Conservation (phyloP, 2,888 invertebrate species). For the Standfussiana lucernea region DNA sequence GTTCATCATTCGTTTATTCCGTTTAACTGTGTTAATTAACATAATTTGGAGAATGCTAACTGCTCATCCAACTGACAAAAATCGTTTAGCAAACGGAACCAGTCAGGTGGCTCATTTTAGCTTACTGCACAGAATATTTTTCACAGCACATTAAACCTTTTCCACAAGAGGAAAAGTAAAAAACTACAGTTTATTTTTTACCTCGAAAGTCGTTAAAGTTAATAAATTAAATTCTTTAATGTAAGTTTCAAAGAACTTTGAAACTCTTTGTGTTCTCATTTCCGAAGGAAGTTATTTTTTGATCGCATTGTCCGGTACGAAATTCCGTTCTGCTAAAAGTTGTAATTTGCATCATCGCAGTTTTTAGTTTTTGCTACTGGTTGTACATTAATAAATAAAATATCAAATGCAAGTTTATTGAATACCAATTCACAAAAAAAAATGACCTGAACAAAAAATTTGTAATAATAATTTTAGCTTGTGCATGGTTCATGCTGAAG, state of each 20-base stretch:
- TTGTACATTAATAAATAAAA: not conserved
- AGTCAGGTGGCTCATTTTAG: not conserved
- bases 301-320: slow-evolving; percentile 17
- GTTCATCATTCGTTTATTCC: not conserved
- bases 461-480: not conserved
- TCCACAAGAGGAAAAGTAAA: not conserved
- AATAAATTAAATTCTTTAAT: slow-evolving; percentile 48
- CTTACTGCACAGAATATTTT: slow-evolving; percentile 9
- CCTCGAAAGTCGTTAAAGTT: slow-evolving; percentile 33
- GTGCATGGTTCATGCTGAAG: not conserved
- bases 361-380: not conserved
- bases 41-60: slow-evolving; percentile 14
- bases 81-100: not conserved
- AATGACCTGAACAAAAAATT: not conserved
- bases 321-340: slow-evolving; percentile 18
- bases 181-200: slow-evolving; percentile 18
- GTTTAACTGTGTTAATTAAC: not conserved
- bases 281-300: slow-evolving; percentile 16
- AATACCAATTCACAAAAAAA: not conserved
- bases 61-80: slow-evolving; percentile 19
- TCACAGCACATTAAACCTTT: slow-evolving; percentile 4
- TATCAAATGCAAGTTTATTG: not conserved
- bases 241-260: slow-evolving; percentile 36
- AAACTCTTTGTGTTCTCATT: slow-evolving; percentile 22
- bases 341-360: not conserved